Evolutionary conservation across 1,140 invertebrate species (phyloP).

Genomic region (Drosophila ercepeae): DNA sequence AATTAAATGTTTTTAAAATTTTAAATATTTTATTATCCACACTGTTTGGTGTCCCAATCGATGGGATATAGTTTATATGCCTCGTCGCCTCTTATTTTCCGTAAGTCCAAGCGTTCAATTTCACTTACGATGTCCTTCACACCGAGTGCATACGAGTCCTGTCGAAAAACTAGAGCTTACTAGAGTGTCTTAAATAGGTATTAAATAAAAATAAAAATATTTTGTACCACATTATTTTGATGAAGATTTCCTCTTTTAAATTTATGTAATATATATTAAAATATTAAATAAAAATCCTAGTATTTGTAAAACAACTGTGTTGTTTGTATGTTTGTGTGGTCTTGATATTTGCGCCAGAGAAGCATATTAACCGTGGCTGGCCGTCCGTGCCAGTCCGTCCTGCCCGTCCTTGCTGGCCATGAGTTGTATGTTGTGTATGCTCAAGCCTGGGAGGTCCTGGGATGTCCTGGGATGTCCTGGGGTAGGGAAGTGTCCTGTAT

Average conservation of each 20-base stretch:
- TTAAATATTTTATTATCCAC: background rate
- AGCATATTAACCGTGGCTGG: constrained; percentile 58
- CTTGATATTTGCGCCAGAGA: constrained; percentile 15
- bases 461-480: too few species aligned
- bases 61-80: constrained; percentile 23
- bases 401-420: background rate
- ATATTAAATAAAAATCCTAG: too few species aligned
- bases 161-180: background rate
- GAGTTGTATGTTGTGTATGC: background rate
- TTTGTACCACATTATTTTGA: too few species aligned
- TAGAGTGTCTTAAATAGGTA: background rate
- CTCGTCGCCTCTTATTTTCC: background rate
- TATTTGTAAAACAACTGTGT: background rate
- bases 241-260: too few species aligned
- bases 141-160: constrained; percentile 7
- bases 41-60: constrained; percentile 7
- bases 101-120: constrained; percentile 63
- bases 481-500: constrained; percentile 24
- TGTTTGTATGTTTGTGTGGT: constrained; percentile 4
- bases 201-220: too few species aligned
- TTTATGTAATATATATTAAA: too few species aligned
- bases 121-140: constrained; percentile 73
- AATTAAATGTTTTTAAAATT: background rate
- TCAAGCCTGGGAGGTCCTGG: constrained; percentile 1
- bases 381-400: background rate